Conservation (phyloP, 2,113 vertebrate species). For the Stigmatopora argus region DNA sequence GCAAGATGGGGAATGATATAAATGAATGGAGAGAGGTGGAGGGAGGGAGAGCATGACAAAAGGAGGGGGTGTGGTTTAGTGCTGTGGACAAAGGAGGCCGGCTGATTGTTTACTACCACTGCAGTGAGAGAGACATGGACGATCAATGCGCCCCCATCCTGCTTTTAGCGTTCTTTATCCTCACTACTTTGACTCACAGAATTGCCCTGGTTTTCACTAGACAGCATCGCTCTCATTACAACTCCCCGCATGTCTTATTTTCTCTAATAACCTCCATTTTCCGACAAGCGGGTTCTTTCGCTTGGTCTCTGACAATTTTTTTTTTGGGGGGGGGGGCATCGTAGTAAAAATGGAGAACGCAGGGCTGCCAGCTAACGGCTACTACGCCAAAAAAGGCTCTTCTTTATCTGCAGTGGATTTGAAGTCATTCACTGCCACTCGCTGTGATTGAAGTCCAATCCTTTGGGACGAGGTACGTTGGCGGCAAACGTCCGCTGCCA, state of each 20-base stretch:
- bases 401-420: conserved; percentile 5
- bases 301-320: neutral
- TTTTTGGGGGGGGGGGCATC: conserved; percentile 2
- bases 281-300: neutral
- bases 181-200: conserved; percentile 2
- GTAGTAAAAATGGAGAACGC: conserved; percentile 15
- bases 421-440: neutral
- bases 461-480: too few species aligned
- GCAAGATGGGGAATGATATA: conserved; percentile 1
- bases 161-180: neutral
- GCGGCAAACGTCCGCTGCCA: too few species aligned
- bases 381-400: conserved; percentile 37
- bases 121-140: conserved; percentile 46
- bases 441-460: too few species aligned
- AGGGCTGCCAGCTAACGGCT: conserved; percentile 19
- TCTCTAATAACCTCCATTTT: neutral
- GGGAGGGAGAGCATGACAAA: conserved; percentile 57
- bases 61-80: conserved; percentile 72
- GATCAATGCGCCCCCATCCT: conserved; percentile 21
- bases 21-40: conserved; percentile 14
- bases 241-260: neutral
- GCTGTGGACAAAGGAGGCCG: conserved; percentile 72
- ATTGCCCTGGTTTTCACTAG: conserved; percentile 1
- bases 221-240: neutral
- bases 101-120: conserved; percentile 70